phyloP scores from a whole-genome alignment of 2,797 vertebrate species.

The Acanthurus lineatus region DNA sequence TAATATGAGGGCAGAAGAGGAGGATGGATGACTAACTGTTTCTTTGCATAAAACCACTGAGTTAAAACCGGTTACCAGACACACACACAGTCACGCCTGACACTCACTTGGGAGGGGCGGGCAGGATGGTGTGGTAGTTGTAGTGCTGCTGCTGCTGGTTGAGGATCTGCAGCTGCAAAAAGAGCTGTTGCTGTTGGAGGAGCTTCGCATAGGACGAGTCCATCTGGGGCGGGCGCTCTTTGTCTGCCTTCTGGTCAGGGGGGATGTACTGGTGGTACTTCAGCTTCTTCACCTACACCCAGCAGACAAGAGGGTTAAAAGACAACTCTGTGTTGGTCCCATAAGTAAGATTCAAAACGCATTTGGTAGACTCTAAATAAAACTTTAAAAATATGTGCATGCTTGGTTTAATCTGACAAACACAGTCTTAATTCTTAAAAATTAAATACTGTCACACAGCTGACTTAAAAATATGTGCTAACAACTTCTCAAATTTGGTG shows the following conservation, averaged over 20 bases:
- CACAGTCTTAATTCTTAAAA: not conserved
- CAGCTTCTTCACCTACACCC: conserved; percentile 91
- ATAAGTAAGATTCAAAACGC: not conserved
- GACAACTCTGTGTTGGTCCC: not conserved
- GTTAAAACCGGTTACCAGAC: not conserved
- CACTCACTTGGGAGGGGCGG: conserved; percentile 94
- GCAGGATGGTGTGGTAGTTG: conserved; percentile 97
- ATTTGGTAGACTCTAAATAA: not conserved
- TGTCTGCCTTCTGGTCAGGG: conserved; percentile 96
- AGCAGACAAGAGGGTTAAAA: not conserved
- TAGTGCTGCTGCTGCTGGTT: conserved; percentile 98
- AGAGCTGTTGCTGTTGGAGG: conserved; percentile 97
- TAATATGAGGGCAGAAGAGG: not conserved
- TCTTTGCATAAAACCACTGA: not conserved
- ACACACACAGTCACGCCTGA: not conserved
- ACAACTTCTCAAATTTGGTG: not conserved
- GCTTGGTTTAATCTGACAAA: not conserved
- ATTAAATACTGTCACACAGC: not conserved
- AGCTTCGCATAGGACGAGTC: conserved; percentile 97
- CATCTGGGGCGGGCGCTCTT: conserved; percentile 93
- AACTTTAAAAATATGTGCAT: not conserved
- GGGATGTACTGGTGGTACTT: conserved; percentile 99
- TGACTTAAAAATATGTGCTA: not conserved
- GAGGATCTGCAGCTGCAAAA: conserved; percentile 97
- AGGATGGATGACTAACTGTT: not conserved